Base-by-base conservation (phyloP, 2,888 invertebrate genomes). In the Antitype chi region DNA sequence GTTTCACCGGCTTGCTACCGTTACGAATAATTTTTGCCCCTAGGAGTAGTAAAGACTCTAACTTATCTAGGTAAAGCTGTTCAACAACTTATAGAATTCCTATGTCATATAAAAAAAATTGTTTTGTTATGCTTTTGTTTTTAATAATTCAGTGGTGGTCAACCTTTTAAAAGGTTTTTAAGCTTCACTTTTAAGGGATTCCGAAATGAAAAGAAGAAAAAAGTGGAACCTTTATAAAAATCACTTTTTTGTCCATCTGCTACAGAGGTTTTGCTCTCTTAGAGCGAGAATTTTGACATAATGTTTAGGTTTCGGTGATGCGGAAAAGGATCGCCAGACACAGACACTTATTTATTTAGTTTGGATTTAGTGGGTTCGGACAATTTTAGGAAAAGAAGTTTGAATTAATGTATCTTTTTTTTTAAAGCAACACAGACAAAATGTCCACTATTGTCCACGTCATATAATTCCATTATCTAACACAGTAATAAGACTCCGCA, bases 1-100 rank as follows among this genome's bases (percentile, higher is more conserved):
- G 81, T 70, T 78, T 47, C 74, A 72, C 74, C 74, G 25, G 64
- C 17, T 49, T 59, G 60, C 71, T 71, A 80, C 74, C 52, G 74
- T 72, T 84, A 80, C 23, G 52, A 74, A 52, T 63, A 70, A 59
- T 70, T 79, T 73, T 63, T 72, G 68, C 1, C 67, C 67, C 2
- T 66, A 55, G 17, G 57, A 55, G 38, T 20, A 49, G 47, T 53
- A 55, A 47, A 52, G 7, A 49, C 23, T 67, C 20, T 1, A 47
- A 38, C 5, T 69, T 76, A 38, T 62, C 52, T 23, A 32, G 32
- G 25, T 53, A 53, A 47, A 57, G 38, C 57, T 73, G 53, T n/a
- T 47, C 11, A 38, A 53, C 15, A 59, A 52, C 23, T 73, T 32
- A 23, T 32, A 57, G 23, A 47, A 73, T 3, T 47, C 25, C 13